phyloP scores from a whole-genome alignment of 2,797 vertebrate genomes.

The Cuniculus paca region DNA sequence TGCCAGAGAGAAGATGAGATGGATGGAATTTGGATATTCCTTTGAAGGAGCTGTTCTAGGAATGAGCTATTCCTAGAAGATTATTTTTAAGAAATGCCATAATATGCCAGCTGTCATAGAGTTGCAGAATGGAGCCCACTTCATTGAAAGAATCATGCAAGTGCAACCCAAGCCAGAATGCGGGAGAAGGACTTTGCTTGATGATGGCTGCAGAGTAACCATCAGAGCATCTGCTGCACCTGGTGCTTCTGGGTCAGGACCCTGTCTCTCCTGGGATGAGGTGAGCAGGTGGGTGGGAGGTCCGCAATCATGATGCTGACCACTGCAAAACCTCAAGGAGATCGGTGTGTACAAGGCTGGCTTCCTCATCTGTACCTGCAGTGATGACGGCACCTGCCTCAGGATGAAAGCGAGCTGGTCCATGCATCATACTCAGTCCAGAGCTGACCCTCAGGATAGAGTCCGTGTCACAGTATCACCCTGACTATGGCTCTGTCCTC shows the following conservation, averaged over 20 bases:
- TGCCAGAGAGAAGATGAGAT: not conserved
- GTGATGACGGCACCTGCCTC: too few relatives aligned
- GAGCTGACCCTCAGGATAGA: too few relatives aligned
- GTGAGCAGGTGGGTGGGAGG: not conserved
- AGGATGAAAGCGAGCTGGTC: too few relatives aligned
- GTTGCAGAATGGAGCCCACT: not conserved
- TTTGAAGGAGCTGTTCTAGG: conserved; percentile 16
- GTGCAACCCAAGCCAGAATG: not conserved
- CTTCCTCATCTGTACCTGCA: not conserved
- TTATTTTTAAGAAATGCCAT: conserved; percentile 26
- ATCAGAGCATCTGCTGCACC: fast-evolving
- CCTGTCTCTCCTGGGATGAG: not conserved
- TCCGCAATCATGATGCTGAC: not conserved
- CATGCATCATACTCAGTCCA: not conserved
- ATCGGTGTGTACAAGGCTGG: not conserved
- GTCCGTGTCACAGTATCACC: not conserved
- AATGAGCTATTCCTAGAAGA: conserved; percentile 40
- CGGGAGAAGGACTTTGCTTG: not conserved
- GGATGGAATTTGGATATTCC: not conserved
- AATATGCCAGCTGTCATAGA: not conserved
- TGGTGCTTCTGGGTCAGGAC: not conserved
- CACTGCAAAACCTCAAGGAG: too few relatives aligned
- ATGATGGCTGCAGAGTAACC: not conserved
- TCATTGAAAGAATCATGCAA: not conserved
- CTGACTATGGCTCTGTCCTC: not conserved